Evolutionary conservation across 37 sponge, comb jelly and placozoan genomes (phyloP).

Genomic region (Bolinopsis microptera): DNA sequence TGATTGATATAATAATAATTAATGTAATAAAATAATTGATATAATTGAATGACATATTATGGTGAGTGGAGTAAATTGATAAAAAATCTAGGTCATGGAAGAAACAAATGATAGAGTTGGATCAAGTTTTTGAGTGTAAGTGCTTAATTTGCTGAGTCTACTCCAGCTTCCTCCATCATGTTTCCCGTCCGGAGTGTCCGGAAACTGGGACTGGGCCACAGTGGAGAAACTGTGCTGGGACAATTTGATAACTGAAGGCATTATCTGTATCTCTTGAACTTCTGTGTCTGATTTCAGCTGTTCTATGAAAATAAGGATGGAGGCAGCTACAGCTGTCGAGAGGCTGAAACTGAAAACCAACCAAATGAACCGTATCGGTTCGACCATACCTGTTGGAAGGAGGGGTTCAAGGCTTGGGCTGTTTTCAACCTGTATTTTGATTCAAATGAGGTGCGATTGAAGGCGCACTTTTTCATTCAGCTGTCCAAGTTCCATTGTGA

Average conservation of each 20-base stretch:
- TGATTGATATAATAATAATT: too few relatives aligned
- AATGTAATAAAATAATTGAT: too few relatives aligned
- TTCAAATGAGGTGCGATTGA: too few relatives aligned
- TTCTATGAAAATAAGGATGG: neutral
- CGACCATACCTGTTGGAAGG: neutral
- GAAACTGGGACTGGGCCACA: neutral
- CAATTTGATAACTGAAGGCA: neutral
- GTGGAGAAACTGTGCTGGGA: constrained; percentile 1
- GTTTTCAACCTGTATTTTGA: too few relatives aligned
- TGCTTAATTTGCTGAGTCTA: constrained; percentile 1
- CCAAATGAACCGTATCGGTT: constrained; percentile 5
- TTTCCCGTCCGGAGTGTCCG: neutral
- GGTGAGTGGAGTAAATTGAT: too few relatives aligned
- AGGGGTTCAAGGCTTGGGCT: too few relatives aligned
- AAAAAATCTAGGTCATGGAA: neutral
- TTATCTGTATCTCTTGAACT: neutral
- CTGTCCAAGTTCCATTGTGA: too few relatives aligned
- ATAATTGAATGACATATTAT: too few relatives aligned
- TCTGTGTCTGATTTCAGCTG: neutral
- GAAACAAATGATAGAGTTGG: constrained; percentile 27
- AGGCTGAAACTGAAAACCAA: neutral
- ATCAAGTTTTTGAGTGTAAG: constrained; percentile 17
- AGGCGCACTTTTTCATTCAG: too few relatives aligned
- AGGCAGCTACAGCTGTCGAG: neutral
- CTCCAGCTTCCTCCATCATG: neutral